These are phyloP conservation scores for Sebastes steindachneri DNA, from an alignment of 2,797 vertebrate genomes.

Conservation along the genomic window DNA sequence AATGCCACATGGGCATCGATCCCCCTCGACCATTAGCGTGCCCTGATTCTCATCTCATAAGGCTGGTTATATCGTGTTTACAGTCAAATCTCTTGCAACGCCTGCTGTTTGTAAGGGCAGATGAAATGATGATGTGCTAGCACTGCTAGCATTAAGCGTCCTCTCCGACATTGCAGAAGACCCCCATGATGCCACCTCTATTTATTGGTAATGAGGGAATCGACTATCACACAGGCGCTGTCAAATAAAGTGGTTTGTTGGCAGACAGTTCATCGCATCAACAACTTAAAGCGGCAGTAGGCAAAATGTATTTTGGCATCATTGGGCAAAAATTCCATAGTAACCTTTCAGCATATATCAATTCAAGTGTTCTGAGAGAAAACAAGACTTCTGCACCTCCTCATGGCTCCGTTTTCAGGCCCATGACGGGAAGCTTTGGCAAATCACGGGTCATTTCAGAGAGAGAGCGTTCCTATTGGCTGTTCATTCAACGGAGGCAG, in stretches of 20 bases:
- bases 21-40: conserved; percentile 56
- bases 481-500: too few relatives aligned
- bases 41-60: conserved; percentile 61
- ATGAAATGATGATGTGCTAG: conserved; percentile 45
- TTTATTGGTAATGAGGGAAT: conserved; percentile 30
- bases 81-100: conserved; percentile 17
- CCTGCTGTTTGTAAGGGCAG: conserved; percentile 34
- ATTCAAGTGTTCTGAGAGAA: too few relatives aligned
- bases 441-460: too few relatives aligned
- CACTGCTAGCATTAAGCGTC: conserved; percentile 7
- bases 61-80: conserved; percentile 39
- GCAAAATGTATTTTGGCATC: too few relatives aligned
- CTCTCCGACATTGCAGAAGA: conserved; percentile 2
- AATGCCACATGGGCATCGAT: conserved; percentile 71
- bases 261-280: neutral
- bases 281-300: neutral
- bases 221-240: conserved; percentile 2
- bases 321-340: too few relatives aligned
- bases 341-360: too few relatives aligned
- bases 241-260: neutral
- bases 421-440: too few relatives aligned
- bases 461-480: too few relatives aligned
- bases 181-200: conserved; percentile 11
- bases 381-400: too few relatives aligned
- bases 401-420: too few relatives aligned